A percentile compares a stretch with the other conserved stretches of the same genome.
phyloP scores from a whole-genome alignment of 30 jellyfish, hydroid and myxozoan species.

The Clytia hemisphaerica region DNA sequence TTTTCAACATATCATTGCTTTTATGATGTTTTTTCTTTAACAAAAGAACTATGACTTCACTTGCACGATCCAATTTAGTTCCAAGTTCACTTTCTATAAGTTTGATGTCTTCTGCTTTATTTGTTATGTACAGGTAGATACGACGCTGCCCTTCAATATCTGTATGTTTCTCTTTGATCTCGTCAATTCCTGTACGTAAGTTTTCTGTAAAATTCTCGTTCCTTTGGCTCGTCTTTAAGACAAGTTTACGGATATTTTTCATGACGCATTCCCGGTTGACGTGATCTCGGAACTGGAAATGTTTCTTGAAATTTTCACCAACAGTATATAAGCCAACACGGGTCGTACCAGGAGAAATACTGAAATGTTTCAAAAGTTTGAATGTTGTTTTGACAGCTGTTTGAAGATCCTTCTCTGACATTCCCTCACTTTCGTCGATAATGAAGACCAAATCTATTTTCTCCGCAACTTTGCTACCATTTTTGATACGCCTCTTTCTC shows the following conservation, averaged over 20 bases:
- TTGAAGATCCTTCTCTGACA: constrained; percentile 16
- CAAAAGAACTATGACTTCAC: too few species aligned
- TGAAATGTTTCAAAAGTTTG: constrained; percentile 26
- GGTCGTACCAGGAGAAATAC: constrained; percentile 69
- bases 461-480: too few species aligned
- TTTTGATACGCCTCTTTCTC: too few species aligned
- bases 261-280: constrained; percentile 55
- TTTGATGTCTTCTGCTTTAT: constrained; percentile 15
- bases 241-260: background rate
- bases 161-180: background rate
- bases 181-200: background rate
- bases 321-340: constrained; percentile 41
- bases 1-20: too few species aligned
- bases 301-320: background rate
- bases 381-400: constrained; percentile 18
- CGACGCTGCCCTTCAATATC: constrained; percentile 9
- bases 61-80: too few species aligned
- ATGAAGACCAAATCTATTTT: constrained; percentile 31
- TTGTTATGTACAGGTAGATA: constrained; percentile 9
- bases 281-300: constrained; percentile 9
- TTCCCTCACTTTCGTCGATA: constrained; percentile 35
- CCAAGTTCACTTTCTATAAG: too few species aligned
- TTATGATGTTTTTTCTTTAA: too few species aligned
- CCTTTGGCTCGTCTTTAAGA: background rate
- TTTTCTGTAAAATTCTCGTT: constrained; percentile 11